Conservation (phyloP, 2,888 invertebrate genomes). For the Neoscelio sp. region DNA sequence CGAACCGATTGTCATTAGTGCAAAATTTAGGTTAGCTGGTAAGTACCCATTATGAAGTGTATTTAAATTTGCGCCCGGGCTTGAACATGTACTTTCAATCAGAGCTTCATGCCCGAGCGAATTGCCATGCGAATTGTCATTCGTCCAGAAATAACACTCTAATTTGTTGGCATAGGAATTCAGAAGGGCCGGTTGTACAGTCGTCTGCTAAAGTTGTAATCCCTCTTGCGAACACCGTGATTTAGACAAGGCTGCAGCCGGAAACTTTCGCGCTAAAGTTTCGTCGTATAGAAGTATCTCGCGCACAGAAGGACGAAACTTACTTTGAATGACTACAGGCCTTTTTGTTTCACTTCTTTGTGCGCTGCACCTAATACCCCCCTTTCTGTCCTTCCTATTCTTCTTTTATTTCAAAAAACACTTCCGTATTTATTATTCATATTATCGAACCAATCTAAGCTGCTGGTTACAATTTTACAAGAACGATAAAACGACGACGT, state of each 20-base stretch:
- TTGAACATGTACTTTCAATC: conserved; percentile 12
- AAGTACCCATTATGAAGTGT: no score
- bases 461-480: no score
- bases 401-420: conserved; percentile 17
- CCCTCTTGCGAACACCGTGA: conserved; percentile 74
- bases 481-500: no score
- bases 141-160: conserved; percentile 52
- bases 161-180: conserved; percentile 67
- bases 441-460: background rate
- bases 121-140: conserved; percentile 37
- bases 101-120: conserved; percentile 20
- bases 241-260: conserved; percentile 74
- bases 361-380: conserved; percentile 35
- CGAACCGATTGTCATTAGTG: no score
- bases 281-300: conserved; percentile 57
- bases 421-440: conserved; percentile 28
- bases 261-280: conserved; percentile 77
- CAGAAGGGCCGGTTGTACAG: conserved; percentile 56
- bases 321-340: conserved; percentile 70
- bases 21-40: no score
- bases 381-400: background rate
- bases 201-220: conserved; percentile 77
- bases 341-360: conserved; percentile 62
- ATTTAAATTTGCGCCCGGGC: background rate
- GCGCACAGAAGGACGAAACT: conserved; percentile 50